Conservation (phyloP, 2,888 invertebrate genomes). For the Schizaphis graminum region DNA sequence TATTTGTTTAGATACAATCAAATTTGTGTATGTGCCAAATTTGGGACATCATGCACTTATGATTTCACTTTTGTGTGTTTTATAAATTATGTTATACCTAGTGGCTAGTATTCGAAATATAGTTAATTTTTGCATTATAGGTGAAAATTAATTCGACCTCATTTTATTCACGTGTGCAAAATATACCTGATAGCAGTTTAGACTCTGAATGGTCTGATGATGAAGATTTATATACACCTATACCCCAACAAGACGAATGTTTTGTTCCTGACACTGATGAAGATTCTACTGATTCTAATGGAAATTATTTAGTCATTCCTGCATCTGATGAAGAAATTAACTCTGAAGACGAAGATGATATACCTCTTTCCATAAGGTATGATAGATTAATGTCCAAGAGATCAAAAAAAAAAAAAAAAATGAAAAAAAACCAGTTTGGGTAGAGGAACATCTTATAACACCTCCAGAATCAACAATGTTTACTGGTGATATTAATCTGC, state of each 20-base stretch:
- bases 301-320: no score
- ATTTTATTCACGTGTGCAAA: not conserved
- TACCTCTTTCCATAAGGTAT: not conserved
- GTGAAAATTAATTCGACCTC: not conserved
- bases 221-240: not conserved
- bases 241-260: no score
- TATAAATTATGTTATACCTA: constrained; percentile 24
- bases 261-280: no score
- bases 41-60: constrained; percentile 22
- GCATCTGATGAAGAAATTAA: no score
- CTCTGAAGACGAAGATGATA: not conserved
- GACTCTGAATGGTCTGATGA: constrained; percentile 22
- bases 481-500: no score
- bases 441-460: no score
- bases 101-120: no score
- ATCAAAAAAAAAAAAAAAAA: no score
- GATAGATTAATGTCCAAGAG: not conserved
- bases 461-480: no score
- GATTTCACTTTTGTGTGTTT: constrained; percentile 1
- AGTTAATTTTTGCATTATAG: not conserved
- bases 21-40: not conserved
- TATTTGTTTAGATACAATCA: not conserved
- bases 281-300: no score
- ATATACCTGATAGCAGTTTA: constrained; percentile 1
- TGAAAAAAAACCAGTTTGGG: no score